Conservation (phyloP, 2,888 invertebrate species). For the Slavum lentiscoides region DNA sequence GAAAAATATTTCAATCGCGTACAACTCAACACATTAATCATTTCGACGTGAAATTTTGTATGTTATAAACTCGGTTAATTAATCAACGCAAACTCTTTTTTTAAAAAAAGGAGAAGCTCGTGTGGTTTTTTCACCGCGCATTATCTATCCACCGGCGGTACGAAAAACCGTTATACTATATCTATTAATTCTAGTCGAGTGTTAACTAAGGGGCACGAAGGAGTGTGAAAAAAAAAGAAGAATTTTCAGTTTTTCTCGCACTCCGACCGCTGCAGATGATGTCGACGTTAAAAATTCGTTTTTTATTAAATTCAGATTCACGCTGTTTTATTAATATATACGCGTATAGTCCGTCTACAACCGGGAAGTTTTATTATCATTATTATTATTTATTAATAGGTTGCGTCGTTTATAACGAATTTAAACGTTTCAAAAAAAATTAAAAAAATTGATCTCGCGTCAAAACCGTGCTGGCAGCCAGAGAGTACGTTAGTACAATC, state of each 20-base stretch:
- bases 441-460: neutral
- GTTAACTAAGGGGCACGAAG: constrained; percentile 1
- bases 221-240: neutral
- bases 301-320: constrained; percentile 26
- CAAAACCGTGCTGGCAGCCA: neutral
- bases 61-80: constrained; percentile 37
- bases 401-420: neutral
- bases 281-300: neutral
- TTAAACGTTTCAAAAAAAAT: neutral
- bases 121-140: neutral
- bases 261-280: neutral
- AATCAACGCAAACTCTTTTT: constrained; percentile 17
- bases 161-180: neutral
- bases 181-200: neutral
- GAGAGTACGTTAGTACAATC: too few relatives aligned
- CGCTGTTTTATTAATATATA: neutral
- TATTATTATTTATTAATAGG: neutral
- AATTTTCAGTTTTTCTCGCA: constrained; percentile 1
- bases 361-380: neutral
- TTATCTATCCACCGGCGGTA: neutral
- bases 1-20: constrained; percentile 13
- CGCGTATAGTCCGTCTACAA: neutral
- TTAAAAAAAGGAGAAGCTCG: neutral
- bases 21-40: constrained; percentile 25
- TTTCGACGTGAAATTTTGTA: constrained; percentile 4